These are phyloP conservation scores for Philhelius pedissequus DNA, from an alignment of 2,888 invertebrate genomes.

Conservation along the genomic window DNA sequence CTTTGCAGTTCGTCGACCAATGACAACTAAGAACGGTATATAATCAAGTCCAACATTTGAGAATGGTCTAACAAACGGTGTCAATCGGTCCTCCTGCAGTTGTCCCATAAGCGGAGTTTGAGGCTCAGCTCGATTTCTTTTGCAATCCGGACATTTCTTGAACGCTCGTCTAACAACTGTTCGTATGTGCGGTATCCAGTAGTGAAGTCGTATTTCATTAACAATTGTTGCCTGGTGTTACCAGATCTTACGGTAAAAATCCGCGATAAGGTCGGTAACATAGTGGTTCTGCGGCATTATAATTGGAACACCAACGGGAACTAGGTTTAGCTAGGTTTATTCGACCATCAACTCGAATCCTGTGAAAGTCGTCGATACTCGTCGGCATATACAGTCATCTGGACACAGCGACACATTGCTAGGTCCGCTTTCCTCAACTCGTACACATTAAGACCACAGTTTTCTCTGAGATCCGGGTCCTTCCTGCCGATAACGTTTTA, in stretches of 20 bases:
- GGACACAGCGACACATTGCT: too few relatives aligned
- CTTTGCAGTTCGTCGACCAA: too few relatives aligned
- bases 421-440: too few relatives aligned
- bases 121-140: conserved; percentile 10
- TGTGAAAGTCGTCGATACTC: too few relatives aligned
- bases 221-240: background rate
- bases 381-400: too few relatives aligned
- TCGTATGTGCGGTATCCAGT: background rate
- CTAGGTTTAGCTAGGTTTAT: background rate
- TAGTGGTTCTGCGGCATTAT: background rate
- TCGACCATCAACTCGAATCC: too few relatives aligned
- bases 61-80: conserved; percentile 30
- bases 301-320: background rate
- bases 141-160: background rate
- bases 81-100: conserved; percentile 21
- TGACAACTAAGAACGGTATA: background rate
- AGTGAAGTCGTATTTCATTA: background rate
- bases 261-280: background rate
- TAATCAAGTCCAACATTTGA: conserved; percentile 50
- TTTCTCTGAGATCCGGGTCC: too few relatives aligned
- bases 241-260: background rate
- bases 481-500: background rate
- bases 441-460: too few relatives aligned
- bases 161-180: background rate
- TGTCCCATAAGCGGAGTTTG: conserved; percentile 47